phyloP scores from a whole-genome alignment of 1,140 invertebrate species.

The Campoletis sonorensis region DNA sequence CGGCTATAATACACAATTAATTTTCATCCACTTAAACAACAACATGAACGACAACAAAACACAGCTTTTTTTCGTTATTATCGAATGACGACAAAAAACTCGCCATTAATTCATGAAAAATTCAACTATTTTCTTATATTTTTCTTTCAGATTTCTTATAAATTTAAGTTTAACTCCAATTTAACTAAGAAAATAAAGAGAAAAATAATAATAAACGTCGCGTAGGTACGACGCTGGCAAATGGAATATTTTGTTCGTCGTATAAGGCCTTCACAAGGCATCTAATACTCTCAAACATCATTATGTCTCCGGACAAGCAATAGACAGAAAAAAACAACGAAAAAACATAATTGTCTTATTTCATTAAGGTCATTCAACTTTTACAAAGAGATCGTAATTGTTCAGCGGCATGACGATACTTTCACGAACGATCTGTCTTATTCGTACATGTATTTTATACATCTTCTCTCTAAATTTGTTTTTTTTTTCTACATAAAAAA shows the following conservation, averaged over 20 bases:
- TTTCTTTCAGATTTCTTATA: background rate
- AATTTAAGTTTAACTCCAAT: no score
- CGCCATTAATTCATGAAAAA: background rate
- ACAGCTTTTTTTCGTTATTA: background rate
- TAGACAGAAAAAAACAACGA: background rate
- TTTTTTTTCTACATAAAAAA: background rate
- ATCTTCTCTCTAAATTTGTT: background rate
- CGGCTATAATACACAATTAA: background rate
- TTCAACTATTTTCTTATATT: background rate
- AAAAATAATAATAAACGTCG: background rate
- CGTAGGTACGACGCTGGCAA: background rate
- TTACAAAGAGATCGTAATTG: conserved; percentile 31
- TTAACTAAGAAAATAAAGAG: background rate
- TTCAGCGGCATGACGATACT: conserved; percentile 19
- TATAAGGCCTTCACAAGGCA: conserved; percentile 13
- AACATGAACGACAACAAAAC: background rate
- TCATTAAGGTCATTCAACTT: conserved; percentile 17
- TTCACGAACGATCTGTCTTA: conserved; percentile 20
- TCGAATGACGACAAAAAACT: background rate
- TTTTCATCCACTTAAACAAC: background rate
- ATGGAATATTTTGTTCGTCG: conserved; percentile 22
- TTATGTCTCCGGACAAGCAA: conserved; percentile 9
- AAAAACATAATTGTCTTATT: background rate
- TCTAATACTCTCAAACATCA: conserved; percentile 27
- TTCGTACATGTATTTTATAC: background rate